Percentiles rank a stretch among this genome's conserved stretches.
These are phyloP conservation scores for Armadillidium nasatum DNA, from an alignment of 1,140 invertebrate genomes.

Conservation along the genomic window DNA sequence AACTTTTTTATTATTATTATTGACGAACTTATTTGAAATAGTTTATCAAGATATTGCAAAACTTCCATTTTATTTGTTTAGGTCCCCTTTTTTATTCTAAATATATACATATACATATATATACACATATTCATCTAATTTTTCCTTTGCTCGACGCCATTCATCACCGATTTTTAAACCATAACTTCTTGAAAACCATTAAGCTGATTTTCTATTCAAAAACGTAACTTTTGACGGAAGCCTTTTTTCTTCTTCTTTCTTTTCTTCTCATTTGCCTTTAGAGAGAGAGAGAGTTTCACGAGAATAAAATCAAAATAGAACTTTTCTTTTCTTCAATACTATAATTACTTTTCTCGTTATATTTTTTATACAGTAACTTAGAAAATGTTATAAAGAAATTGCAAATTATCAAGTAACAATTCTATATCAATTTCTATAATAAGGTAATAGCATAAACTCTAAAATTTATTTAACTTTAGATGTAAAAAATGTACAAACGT, in stretches of 20 bases:
- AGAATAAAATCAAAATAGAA: neutral
- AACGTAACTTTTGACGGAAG: neutral
- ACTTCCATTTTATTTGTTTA: slow-evolving; percentile 6
- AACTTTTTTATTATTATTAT: slow-evolving; percentile 3
- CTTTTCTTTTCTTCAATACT: neutral
- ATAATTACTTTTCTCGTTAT: slow-evolving; percentile 11
- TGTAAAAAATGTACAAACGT: no score
- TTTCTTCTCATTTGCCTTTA: neutral
- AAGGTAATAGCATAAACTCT: no score
- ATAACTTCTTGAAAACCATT: slow-evolving; percentile 11
- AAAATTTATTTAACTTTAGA: no score
- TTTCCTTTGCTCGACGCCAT: neutral
- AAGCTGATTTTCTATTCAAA: neutral
- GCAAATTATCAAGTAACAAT: no score
- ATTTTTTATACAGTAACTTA: neutral
- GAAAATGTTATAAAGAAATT: no score
- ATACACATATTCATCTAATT: neutral
- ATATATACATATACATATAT: no score
- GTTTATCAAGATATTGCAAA: slow-evolving; percentile 10
- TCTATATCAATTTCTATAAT: no score
- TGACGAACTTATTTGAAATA: slow-evolving; percentile 7
- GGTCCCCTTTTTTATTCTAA: neutral
- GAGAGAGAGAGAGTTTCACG: neutral
- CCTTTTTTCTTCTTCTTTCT: neutral
- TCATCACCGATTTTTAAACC: slow-evolving; percentile 1